These are phyloP conservation scores for Larimichthys polyactis DNA, from an alignment of 2,113 vertebrate genomes.

Conservation along the genomic window DNA sequence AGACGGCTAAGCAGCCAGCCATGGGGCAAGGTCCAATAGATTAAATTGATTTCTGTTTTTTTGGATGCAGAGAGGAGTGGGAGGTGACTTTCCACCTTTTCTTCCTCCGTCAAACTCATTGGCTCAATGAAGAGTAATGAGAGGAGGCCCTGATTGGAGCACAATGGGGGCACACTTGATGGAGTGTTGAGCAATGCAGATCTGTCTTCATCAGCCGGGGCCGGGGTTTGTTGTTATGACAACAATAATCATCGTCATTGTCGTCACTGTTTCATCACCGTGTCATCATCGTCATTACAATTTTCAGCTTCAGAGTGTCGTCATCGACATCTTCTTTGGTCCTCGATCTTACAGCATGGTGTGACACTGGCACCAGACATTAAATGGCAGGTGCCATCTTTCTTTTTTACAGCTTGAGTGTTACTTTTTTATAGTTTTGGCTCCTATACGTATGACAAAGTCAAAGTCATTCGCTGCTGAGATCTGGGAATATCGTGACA, in stretches of 20 bases:
- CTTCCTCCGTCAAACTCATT: slow-evolving; percentile 68
- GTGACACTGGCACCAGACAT: not conserved
- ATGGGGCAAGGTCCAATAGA: slow-evolving; percentile 75
- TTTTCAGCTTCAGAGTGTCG: slow-evolving; percentile 16
- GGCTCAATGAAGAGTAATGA: slow-evolving; percentile 81
- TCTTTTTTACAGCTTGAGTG: not conserved
- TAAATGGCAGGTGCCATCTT: not conserved
- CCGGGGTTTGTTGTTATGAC: slow-evolving; percentile 67
- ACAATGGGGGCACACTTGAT: slow-evolving; percentile 83
- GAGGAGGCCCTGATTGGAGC: slow-evolving; percentile 68
- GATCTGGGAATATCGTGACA: not conserved
- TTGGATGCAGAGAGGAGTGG: slow-evolving; percentile 47
- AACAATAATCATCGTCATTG: slow-evolving; percentile 47
- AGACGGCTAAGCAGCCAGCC: slow-evolving; percentile 67
- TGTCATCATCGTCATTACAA: slow-evolving; percentile 26
- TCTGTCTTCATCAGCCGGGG: slow-evolving; percentile 71
- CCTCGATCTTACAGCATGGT: not conserved
- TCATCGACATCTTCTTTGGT: not conserved
- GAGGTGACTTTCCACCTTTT: slow-evolving; percentile 70
- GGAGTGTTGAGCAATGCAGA: slow-evolving; percentile 78
- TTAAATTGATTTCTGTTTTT: slow-evolving; percentile 88
- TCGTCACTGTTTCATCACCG: slow-evolving; percentile 21
- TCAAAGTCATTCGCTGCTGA: not conserved
- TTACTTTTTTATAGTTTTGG: not conserved
- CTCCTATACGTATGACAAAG: not conserved